phyloP scores from a whole-genome alignment of 2,797 vertebrate species.

The Clamator glandarius region DNA sequence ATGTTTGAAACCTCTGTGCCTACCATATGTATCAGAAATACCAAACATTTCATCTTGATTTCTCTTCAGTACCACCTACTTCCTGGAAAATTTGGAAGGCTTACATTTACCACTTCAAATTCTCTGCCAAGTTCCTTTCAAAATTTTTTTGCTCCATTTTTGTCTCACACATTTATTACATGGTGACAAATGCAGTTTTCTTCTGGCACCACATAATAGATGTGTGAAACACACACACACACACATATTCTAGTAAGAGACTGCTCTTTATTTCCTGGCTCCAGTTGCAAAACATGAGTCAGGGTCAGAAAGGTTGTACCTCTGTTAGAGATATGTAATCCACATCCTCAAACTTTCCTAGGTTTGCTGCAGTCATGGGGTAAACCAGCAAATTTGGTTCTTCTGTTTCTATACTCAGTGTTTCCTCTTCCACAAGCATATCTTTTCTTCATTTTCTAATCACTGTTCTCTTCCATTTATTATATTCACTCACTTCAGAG shows the following conservation, averaged over 20 bases:
- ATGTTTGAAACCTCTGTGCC: not conserved
- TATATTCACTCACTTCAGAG: constrained; percentile 4
- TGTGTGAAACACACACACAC: constrained; percentile 66
- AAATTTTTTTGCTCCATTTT: constrained; percentile 34
- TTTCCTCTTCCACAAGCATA: not conserved
- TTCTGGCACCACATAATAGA: constrained; percentile 67
- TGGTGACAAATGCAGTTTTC: constrained; percentile 63
- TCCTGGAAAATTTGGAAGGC: constrained; percentile 43
- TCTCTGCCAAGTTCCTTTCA: constrained; percentile 55
- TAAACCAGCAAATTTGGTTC: not conserved
- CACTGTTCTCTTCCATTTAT: not conserved
- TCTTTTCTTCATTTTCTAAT: not conserved
- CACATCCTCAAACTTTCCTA: not conserved
- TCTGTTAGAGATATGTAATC: constrained; percentile 13
- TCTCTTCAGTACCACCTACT: constrained; percentile 26
- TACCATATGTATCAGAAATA: not conserved
- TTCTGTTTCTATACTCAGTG: not conserved
- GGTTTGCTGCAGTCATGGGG: not conserved
- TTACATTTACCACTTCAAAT: constrained; percentile 39
- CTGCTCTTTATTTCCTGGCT: constrained; percentile 56
- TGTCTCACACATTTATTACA: constrained; percentile 70
- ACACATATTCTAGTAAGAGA: constrained; percentile 46
- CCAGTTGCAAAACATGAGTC: constrained; percentile 50
- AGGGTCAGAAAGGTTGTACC: constrained; percentile 39
- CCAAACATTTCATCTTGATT: constrained; percentile 35